Conservation (phyloP, 2,888 invertebrate species). For the Brachyptera risi region DNA sequence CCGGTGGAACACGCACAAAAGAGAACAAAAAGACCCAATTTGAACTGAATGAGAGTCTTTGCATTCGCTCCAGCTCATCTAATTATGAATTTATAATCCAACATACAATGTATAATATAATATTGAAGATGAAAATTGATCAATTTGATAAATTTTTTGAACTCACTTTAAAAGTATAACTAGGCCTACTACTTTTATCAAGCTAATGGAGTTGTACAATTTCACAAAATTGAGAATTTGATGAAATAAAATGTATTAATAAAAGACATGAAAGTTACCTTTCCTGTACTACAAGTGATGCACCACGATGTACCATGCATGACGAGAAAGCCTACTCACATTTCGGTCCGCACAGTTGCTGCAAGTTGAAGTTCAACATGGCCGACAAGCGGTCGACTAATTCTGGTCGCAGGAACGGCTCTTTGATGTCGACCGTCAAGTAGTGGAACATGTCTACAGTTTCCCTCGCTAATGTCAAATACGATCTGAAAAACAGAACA, state of each 20-base stretch:
- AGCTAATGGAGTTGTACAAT: no score
- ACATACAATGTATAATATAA: no score
- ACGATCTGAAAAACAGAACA: conserved; percentile 56
- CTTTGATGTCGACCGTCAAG: conserved; percentile 88
- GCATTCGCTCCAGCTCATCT: no score
- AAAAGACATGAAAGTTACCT: background rate
- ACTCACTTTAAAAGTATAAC: no score
- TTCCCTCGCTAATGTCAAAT: conserved; percentile 87
- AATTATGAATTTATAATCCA: no score
- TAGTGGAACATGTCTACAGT: conserved; percentile 99
- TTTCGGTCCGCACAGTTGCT: conserved; percentile 93
- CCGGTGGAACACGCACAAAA: no score
- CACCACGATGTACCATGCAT: background rate
- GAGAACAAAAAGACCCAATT: no score
- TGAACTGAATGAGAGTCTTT: no score
- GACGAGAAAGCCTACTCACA: conserved; percentile 64
- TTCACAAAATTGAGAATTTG: no score
- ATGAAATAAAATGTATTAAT: background rate
- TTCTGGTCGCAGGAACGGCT: conserved; percentile 91
- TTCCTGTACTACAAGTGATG: background rate
- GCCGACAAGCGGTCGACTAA: conserved; percentile 91
- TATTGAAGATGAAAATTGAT: no score
- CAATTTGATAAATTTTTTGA: no score
- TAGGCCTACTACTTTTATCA: no score
- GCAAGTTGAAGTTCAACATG: conserved; percentile 97